phyloP scores from a whole-genome alignment of 2,888 invertebrate genomes.

The Temnothorax rugatulus region DNA sequence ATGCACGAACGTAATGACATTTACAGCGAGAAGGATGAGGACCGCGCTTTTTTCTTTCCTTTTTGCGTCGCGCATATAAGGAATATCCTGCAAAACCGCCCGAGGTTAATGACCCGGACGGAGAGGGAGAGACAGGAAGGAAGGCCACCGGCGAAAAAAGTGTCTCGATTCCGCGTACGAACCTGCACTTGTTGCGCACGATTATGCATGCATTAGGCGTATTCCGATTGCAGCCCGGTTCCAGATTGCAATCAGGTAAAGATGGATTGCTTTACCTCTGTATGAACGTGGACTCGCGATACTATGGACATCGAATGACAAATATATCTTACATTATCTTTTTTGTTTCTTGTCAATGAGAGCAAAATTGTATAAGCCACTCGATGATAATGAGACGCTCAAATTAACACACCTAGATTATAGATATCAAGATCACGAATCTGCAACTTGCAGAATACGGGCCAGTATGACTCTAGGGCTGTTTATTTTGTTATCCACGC shows the following conservation, averaged over 20 bases:
- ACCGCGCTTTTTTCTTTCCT: conserved; percentile 34
- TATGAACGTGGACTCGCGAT: conserved; percentile 14
- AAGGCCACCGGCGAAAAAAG: conserved; percentile 64
- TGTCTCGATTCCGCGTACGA: conserved; percentile 60
- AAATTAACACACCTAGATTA: not conserved
- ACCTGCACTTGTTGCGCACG: conserved; percentile 42
- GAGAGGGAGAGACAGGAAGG: conserved; percentile 56
- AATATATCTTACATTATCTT: not conserved
- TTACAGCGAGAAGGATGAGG: conserved; percentile 22
- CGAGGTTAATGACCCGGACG: conserved; percentile 76
- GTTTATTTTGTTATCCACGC: not conserved
- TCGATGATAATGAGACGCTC: not conserved
- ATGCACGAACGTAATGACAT: conserved; percentile 62
- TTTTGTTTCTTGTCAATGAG: not conserved
- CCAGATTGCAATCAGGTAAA: conserved; percentile 48
- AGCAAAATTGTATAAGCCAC: not conserved
- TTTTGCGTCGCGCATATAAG: conserved; percentile 56
- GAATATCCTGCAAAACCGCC: conserved; percentile 68
- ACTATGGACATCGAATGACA: not conserved
- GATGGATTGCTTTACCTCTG: conserved; percentile 29
- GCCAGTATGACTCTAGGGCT: not conserved
- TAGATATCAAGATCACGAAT: not conserved
- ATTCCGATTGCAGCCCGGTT: conserved; percentile 6
- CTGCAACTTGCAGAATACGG: not conserved
- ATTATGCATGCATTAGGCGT: conserved; percentile 55